phyloP scores from a whole-genome alignment of 2,113 vertebrate genomes.

The Murina feae region DNA sequence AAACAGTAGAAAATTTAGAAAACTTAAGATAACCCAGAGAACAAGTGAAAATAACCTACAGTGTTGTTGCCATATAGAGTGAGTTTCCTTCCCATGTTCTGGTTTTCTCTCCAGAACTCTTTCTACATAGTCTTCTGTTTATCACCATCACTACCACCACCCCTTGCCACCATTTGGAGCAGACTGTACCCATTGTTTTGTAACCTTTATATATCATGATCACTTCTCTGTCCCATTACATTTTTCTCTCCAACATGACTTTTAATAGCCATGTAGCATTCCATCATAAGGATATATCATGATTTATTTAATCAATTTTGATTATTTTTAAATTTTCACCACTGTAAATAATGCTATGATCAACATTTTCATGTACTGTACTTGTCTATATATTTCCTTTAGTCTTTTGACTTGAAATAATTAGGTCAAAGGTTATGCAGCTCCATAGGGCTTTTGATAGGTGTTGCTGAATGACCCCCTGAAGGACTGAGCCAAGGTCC shows the following conservation, averaged over 20 bases:
- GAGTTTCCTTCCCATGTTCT: not conserved
- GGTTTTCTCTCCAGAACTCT: not conserved
- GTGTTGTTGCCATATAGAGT: not conserved
- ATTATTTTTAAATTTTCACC: not conserved
- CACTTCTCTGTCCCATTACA: not conserved
- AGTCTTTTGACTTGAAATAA: constrained; percentile 7
- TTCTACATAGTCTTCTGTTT: not conserved
- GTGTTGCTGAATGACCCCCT: not conserved
- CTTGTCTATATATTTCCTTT: not conserved
- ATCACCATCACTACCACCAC: not conserved
- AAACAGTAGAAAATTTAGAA: not conserved
- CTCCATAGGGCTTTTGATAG: not conserved
- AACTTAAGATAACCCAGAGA: not conserved
- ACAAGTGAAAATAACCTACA: not conserved
- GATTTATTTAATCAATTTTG: constrained; percentile 13
- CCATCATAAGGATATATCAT: not conserved
- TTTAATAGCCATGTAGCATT: not conserved
- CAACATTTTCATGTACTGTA: not conserved
- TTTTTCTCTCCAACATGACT: not conserved
- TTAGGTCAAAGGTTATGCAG: not conserved
- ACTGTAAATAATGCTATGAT: not conserved
- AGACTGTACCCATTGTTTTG: not conserved
- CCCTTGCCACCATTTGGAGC: not conserved
- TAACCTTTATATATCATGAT: not conserved
- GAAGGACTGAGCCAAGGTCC: not conserved